Conservation (phyloP, 2,888 invertebrate species). For the Dasypogon diadema region DNA sequence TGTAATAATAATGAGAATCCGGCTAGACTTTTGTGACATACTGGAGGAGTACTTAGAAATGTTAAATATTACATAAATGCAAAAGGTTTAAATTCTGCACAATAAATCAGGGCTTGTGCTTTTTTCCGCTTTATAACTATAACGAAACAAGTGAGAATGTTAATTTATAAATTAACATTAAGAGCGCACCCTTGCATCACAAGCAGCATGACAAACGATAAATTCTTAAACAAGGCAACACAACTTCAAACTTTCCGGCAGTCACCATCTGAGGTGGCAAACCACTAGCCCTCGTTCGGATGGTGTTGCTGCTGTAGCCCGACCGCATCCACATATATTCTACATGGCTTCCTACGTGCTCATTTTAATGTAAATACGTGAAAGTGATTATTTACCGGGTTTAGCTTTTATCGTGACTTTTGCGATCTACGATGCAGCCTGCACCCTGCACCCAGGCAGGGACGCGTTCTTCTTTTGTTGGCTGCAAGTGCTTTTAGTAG, state of each 20-base stretch:
- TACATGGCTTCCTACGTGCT: conserved; percentile 28
- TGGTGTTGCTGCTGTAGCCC: neutral
- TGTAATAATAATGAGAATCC: no score
- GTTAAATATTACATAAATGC: no score
- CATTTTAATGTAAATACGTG: conserved; percentile 39
- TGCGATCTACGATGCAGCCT: conserved; percentile 27
- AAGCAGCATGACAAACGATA: conserved; percentile 25
- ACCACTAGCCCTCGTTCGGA: neutral
- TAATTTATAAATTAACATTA: conserved; percentile 42
- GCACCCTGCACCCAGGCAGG: neutral
- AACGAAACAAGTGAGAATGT: conserved; percentile 5
- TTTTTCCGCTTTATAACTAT: neutral
- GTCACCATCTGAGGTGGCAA: neutral
- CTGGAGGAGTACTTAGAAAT: no score
- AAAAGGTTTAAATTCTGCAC: neutral
- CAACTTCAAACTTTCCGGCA: conserved; percentile 19
- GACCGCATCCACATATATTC: neutral
- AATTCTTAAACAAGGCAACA: conserved; percentile 20
- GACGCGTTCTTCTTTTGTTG: conserved; percentile 11
- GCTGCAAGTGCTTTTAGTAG: conserved; percentile 29
- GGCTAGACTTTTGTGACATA: no score
- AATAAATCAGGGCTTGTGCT: conserved; percentile 15
- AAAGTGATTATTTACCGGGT: conserved; percentile 38
- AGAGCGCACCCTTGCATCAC: neutral
- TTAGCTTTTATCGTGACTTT: conserved; percentile 35